Conservation (phyloP, 2,113 vertebrate species). For the Epinephelus cyanopodus region DNA sequence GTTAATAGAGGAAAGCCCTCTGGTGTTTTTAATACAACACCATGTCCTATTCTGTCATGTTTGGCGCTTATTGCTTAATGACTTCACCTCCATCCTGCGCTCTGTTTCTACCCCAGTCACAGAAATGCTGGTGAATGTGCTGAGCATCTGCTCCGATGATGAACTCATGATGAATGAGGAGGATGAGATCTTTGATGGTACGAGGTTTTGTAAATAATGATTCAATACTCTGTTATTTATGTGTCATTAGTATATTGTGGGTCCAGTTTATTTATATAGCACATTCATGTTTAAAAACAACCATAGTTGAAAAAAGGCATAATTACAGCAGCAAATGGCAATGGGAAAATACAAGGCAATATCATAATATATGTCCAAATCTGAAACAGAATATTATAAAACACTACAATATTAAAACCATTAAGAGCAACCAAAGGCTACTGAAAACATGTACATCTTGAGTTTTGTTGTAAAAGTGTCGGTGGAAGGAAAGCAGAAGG, state of each 20-base stretch:
- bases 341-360: too few species aligned
- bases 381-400: too few species aligned
- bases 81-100: not conserved
- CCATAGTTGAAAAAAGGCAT: not conserved
- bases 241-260: not conserved
- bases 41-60: not conserved
- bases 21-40: not conserved
- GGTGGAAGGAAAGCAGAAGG: too few species aligned
- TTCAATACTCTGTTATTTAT: not conserved
- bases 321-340: too few species aligned
- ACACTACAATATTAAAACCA: too few species aligned
- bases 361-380: too few species aligned
- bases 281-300: too few species aligned
- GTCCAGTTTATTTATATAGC: not conserved
- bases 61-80: not conserved
- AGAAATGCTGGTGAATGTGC: slow-evolving; percentile 89
- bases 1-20: not conserved
- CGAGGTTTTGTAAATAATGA: slow-evolving; percentile 29
- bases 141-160: slow-evolving; percentile 89
- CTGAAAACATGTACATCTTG: too few species aligned
- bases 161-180: slow-evolving; percentile 89
- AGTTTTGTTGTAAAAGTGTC: too few species aligned
- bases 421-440: too few species aligned
- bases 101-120: slow-evolving; percentile 79
- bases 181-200: slow-evolving; percentile 88